Percentiles rank a stretch among this genome's conserved stretches.
phyloP scores from a whole-genome alignment of 2,797 vertebrate species.

The Petrocephalus sullivani region DNA sequence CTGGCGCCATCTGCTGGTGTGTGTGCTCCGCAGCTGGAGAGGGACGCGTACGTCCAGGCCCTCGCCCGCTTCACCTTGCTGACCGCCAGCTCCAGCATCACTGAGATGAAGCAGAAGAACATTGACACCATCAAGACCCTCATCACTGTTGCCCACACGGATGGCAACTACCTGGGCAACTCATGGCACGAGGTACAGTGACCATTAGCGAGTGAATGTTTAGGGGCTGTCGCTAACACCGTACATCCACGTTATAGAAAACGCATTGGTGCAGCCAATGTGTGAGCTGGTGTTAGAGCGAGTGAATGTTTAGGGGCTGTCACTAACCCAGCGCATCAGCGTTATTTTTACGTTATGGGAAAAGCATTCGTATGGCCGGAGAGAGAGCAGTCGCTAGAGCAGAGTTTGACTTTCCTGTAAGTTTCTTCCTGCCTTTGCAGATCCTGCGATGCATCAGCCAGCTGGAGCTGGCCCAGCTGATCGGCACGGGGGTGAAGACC shows the following conservation, averaged over 20 bases:
- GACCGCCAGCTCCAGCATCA: conserved; percentile 93
- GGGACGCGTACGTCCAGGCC: conserved; percentile 95
- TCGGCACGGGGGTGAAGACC: conserved; percentile 91
- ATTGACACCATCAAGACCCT: conserved; percentile 99
- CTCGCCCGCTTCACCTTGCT: conserved; percentile 92
- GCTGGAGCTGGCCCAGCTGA: conserved; percentile 88
- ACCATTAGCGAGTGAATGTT: neutral
- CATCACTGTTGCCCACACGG: conserved; percentile 95
- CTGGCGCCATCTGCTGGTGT: neutral
- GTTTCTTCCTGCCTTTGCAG: conserved; percentile 46
- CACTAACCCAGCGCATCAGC: neutral
- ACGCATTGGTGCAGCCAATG: neutral
- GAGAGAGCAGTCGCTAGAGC: neutral
- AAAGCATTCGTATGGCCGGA: neutral
- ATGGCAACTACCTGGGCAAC: conserved; percentile 95
- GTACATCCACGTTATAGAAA: neutral
- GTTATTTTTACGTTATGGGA: neutral
- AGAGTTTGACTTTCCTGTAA: neutral
- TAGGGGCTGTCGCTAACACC: neutral
- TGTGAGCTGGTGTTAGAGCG: neutral
- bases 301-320: neutral
- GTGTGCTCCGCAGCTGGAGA: conserved; percentile 72
- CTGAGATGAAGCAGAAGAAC: conserved; percentile 99
- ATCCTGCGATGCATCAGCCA: conserved; percentile 95
- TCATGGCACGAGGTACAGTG: conserved; percentile 90